Percentiles rank a stretch among this genome's conserved stretches.
Evolutionary conservation across 2,888 invertebrate species (phyloP).

Genomic region (Linyphia triangularis): DNA sequence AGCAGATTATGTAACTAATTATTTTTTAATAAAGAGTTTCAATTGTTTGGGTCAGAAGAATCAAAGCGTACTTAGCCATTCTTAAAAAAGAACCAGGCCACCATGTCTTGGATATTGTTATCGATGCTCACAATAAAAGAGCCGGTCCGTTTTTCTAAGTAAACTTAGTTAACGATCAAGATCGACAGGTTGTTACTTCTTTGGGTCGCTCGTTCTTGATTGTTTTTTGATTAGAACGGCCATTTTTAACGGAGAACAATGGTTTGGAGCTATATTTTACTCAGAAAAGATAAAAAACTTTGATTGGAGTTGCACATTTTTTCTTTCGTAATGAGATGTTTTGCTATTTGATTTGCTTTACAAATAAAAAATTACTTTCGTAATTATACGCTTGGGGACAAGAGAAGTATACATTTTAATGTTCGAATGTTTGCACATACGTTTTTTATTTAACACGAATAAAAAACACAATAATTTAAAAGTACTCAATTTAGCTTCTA

Average conservation of each 20-base stretch:
- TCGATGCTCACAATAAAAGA: neutral
- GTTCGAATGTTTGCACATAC: too few species aligned
- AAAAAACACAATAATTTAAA: too few species aligned
- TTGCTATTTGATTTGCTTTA: neutral
- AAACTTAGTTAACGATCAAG: slow-evolving; percentile 1
- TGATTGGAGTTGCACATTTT: neutral
- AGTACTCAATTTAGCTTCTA: too few species aligned
- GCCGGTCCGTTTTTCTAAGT: neutral
- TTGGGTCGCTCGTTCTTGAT: neutral
- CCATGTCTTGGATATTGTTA: neutral
- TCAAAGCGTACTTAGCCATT: neutral
- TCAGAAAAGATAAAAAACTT: neutral
- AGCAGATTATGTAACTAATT: slow-evolving; percentile 22
- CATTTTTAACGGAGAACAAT: neutral
- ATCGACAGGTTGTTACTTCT: neutral
- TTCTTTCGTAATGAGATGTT: neutral
- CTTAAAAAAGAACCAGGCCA: slow-evolving; percentile 23
- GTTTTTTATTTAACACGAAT: too few species aligned
- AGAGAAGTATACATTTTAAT: too few species aligned
- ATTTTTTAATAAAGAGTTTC: slow-evolving; percentile 12
- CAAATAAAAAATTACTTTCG: too few species aligned
- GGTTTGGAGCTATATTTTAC: neutral
- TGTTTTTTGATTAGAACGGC: slow-evolving; percentile 3
- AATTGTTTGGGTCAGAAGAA: slow-evolving; percentile 4
- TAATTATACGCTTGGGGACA: too few species aligned